Percentiles rank a stretch among this genome's conserved stretches.
Conservation (phyloP, 2,797 vertebrate genomes). For the Dendrocincla tyrannina region DNA sequence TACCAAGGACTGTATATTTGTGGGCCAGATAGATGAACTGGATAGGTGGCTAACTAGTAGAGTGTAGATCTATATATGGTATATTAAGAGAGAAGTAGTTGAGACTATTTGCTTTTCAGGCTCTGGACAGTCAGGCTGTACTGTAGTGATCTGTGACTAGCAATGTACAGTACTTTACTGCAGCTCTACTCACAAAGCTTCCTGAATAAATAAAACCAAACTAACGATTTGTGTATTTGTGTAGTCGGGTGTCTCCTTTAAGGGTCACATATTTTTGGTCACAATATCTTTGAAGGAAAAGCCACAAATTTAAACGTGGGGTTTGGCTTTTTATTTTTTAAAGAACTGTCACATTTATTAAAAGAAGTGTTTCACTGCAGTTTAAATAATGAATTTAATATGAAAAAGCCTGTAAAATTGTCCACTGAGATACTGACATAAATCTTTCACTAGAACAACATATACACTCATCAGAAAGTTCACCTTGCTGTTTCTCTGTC, state of each 20-base stretch:
- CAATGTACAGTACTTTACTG: background rate
- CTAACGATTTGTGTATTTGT: background rate
- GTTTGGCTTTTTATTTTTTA: background rate
- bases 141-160: background rate
- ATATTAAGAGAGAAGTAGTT: background rate
- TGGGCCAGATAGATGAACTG: background rate
- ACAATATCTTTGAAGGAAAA: background rate
- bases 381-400: background rate
- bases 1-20: background rate
- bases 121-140: background rate
- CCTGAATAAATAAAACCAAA: background rate
- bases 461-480: background rate
- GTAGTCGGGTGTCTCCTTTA: background rate
- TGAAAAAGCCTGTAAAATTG: background rate
- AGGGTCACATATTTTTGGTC: background rate
- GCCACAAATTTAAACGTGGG: background rate
- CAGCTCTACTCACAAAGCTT: background rate
- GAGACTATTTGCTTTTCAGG: background rate
- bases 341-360: background rate
- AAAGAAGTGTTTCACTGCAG: background rate
- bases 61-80: background rate
- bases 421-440: background rate
- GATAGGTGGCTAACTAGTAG: background rate
- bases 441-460: background rate
- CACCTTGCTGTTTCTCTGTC: background rate